phyloP scores from a whole-genome alignment of 2,888 invertebrate genomes.

The Cerastis leucographa region DNA sequence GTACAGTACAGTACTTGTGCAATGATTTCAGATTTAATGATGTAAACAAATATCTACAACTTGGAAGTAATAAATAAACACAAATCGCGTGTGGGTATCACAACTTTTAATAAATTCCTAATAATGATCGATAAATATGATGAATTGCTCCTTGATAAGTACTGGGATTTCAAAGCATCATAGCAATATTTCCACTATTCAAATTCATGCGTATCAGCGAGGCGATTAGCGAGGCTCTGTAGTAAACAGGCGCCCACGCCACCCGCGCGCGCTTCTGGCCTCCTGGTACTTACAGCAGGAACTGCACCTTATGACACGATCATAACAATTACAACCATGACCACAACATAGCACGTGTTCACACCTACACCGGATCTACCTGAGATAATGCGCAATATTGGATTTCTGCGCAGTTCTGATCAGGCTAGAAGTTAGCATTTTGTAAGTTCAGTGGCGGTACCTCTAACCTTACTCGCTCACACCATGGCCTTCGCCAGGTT shows the following conservation, averaged over 20 bases:
- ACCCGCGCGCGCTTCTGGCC: constrained; percentile 59
- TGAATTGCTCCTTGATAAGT: constrained; percentile 39
- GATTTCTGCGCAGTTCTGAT: constrained; percentile 36
- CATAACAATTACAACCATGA: constrained; percentile 53
- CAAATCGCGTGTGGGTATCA: constrained; percentile 41
- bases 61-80: constrained; percentile 24
- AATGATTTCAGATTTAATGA: constrained; percentile 10
- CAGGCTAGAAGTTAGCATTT: not conserved
- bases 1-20: not conserved
- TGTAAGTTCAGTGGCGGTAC: not conserved
- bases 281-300: constrained; percentile 54
- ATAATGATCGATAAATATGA: constrained; percentile 39
- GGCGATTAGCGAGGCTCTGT: constrained; percentile 36
- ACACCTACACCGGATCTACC: constrained; percentile 56
- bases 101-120: constrained; percentile 33
- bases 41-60: constrained; percentile 27
- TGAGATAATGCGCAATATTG: constrained; percentile 25
- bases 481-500: too few relatives aligned
- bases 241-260: constrained; percentile 66
- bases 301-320: constrained; percentile 48
- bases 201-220: constrained; percentile 53
- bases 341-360: constrained; percentile 41
- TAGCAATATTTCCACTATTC: constrained; percentile 55
- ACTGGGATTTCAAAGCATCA: constrained; percentile 35
- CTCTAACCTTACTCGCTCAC: not conserved